Percentiles rank a stretch among this genome's conserved stretches.
These are phyloP conservation scores for Sarcophaga carnaria DNA, from an alignment of 2,888 invertebrate genomes.

Conservation along the genomic window DNA sequence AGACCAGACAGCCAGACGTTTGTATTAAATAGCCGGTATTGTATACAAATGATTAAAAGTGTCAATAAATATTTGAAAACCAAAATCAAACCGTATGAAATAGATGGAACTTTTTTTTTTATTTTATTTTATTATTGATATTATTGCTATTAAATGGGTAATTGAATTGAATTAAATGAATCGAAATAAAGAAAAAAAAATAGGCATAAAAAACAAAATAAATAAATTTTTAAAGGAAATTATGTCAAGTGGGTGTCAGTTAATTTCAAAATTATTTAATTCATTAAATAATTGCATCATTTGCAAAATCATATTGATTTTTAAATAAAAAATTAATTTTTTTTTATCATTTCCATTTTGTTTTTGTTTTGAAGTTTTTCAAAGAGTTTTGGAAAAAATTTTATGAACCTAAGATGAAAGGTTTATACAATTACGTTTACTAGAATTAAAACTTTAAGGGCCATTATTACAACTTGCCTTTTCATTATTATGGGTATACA, in stretches of 20 bases:
- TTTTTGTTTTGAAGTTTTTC: no score
- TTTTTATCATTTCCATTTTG: no score
- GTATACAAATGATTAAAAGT: not conserved
- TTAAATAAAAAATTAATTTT: no score
- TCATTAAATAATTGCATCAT: no score
- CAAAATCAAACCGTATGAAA: not conserved
- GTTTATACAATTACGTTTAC: no score
- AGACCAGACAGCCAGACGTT: not conserved
- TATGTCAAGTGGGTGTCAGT: not conserved
- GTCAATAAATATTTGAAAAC: constrained; percentile 6
- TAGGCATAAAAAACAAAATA: not conserved
- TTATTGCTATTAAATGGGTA: constrained; percentile 11
- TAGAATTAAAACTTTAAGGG: no score
- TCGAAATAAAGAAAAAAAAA: not conserved
- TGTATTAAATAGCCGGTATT: not conserved
- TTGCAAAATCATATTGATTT: no score
- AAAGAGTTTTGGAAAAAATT: no score
- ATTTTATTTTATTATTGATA: not conserved
- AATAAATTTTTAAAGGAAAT: not conserved
- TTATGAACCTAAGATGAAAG: no score
- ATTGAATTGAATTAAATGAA: constrained; percentile 9
- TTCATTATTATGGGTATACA: no score
- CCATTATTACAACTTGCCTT: no score
- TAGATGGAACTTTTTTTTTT: not conserved
- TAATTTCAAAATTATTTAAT: no score